phyloP scores from a whole-genome alignment of 2,797 vertebrate genomes.

The Anguilla marmorata region DNA sequence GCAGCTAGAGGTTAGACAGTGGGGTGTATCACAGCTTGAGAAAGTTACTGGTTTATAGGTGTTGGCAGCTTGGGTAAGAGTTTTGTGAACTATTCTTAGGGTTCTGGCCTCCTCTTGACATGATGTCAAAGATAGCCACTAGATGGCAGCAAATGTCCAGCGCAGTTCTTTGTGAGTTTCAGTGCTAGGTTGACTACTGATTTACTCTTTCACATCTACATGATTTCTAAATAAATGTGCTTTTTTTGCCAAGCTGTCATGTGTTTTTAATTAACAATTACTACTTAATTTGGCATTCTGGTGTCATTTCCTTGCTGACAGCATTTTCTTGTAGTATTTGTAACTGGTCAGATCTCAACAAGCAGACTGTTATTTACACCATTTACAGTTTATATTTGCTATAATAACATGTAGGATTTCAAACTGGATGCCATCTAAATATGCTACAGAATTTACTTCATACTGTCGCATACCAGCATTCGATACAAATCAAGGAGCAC shows the following conservation, averaged over 20 bases:
- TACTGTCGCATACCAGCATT: background rate
- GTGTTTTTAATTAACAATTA: slow-evolving; percentile 1
- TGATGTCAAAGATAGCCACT: background rate
- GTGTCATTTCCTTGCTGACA: background rate
- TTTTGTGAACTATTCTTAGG: background rate
- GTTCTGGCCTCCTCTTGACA: background rate
- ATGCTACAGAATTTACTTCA: background rate
- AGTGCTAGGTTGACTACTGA: background rate
- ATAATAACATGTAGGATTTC: background rate
- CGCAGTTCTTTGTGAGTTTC: slow-evolving; percentile 41
- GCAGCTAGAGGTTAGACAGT: slow-evolving; percentile 13
- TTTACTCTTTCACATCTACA: background rate
- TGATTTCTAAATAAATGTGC: slow-evolving; percentile 15
- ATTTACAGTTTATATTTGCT: background rate
- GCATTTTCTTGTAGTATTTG: background rate
- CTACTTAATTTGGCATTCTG: background rate
- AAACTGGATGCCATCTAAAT: background rate
- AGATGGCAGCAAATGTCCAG: slow-evolving; percentile 12
- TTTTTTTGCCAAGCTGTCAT: background rate
- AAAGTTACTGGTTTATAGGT: background rate
- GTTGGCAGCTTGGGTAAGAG: background rate
- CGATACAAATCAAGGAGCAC: background rate
- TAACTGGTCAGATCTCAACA: background rate
- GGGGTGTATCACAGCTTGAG: background rate
- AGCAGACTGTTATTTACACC: background rate